These are phyloP conservation scores for Leptoteleia sp. DNA, from an alignment of 1,140 invertebrate genomes.

Conservation along the genomic window DNA sequence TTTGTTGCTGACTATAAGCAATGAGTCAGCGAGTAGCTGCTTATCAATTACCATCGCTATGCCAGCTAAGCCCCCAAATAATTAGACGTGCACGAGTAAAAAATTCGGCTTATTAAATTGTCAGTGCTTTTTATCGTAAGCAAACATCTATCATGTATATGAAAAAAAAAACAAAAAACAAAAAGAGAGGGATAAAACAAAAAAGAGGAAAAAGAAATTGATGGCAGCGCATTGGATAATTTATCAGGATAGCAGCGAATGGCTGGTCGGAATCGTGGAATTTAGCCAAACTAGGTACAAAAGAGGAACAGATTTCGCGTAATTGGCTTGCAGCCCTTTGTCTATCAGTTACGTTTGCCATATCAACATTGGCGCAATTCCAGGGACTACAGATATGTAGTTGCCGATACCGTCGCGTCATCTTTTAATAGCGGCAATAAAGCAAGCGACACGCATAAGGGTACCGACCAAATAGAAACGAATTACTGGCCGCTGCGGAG, in stretches of 20 bases:
- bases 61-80: slow-evolving; percentile 15
- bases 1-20: too few relatives aligned
- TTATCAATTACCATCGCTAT: slow-evolving; percentile 30
- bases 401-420: slow-evolving; percentile 60
- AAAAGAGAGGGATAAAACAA: too few relatives aligned
- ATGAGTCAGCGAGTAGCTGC: background rate
- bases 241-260: slow-evolving; percentile 51
- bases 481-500: slow-evolving; percentile 34
- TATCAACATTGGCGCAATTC: slow-evolving; percentile 62
- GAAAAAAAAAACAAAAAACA: too few relatives aligned
- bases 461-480: slow-evolving; percentile 39
- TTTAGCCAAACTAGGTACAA: slow-evolving; percentile 64
- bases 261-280: slow-evolving; percentile 47
- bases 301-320: slow-evolving; percentile 62
- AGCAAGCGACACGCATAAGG: slow-evolving; percentile 46
- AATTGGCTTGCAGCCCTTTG: slow-evolving; percentile 63
- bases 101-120: slow-evolving; percentile 38
- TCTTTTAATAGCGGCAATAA: slow-evolving; percentile 64
- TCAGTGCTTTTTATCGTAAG: slow-evolving; percentile 31
- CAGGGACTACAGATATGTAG: slow-evolving; percentile 55
- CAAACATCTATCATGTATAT: slow-evolving; percentile 46
- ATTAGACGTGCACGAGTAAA: slow-evolving; percentile 9
- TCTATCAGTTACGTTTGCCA: slow-evolving; percentile 62
- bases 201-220: slow-evolving; percentile 57
- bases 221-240: slow-evolving; percentile 49